Conservation (phyloP, 1,140 invertebrate genomes). For the Drosophila orena region DNA sequence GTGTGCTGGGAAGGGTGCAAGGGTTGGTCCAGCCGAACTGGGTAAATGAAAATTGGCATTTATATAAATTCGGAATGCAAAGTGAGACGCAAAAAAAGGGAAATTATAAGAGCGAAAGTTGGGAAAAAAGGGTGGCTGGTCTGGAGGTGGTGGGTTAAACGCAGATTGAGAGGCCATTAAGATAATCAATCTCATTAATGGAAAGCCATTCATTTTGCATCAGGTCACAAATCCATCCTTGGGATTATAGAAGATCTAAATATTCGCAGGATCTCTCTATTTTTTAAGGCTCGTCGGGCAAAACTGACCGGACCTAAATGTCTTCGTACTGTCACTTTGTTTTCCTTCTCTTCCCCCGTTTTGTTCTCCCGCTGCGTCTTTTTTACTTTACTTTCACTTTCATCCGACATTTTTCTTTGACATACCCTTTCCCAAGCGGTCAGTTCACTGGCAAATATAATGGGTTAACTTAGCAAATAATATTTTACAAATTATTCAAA, state of each 20-base stretch:
- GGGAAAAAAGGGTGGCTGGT: conserved; percentile 21
- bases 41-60: conserved; percentile 79
- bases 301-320: conserved; percentile 11
- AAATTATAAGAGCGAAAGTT: conserved; percentile 38
- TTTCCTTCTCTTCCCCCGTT: neutral
- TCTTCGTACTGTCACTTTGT: neutral
- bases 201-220: conserved; percentile 11
- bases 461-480: no score
- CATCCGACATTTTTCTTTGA: conserved; percentile 11
- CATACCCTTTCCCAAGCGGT: neutral
- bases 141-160: conserved; percentile 4
- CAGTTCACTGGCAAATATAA: neutral
- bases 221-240: neutral
- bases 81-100: conserved; percentile 32
- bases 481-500: neutral
- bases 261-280: conserved; percentile 1
- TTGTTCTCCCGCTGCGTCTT: neutral
- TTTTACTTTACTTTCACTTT: conserved; percentile 45
- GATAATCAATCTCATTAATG: conserved; percentile 53
- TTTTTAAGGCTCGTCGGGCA: neutral
- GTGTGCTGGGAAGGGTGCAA: conserved; percentile 54
- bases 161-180: conserved; percentile 48
- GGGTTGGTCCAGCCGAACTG: conserved; percentile 53
- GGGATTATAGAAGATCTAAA: conserved; percentile 4
- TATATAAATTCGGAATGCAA: conserved; percentile 74